Conservation (phyloP, 2,888 invertebrate species). For the Xylocampa areola region DNA sequence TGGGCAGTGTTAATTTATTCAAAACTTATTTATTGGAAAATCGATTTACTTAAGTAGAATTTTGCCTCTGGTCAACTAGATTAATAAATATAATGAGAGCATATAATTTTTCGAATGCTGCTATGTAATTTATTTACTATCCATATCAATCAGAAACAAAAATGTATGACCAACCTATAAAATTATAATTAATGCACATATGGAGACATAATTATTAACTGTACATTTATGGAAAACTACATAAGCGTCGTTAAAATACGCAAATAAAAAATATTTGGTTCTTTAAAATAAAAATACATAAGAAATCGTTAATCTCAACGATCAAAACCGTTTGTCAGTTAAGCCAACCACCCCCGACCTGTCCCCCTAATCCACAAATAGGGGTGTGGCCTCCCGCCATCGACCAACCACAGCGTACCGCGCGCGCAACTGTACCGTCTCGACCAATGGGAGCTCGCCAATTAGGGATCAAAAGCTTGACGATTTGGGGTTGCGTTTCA, state of each 20-base stretch:
- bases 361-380: constrained; percentile 74
- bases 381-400: constrained; percentile 65
- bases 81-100: too few relatives aligned
- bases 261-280: neutral
- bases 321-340: constrained; percentile 65
- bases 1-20: too few relatives aligned
- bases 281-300: constrained; percentile 14
- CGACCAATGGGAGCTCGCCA: constrained; percentile 76
- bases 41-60: too few relatives aligned
- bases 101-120: too few relatives aligned
- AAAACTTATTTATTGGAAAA: too few relatives aligned
- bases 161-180: too few relatives aligned
- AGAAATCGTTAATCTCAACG: constrained; percentile 59
- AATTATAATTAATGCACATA: too few relatives aligned
- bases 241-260: neutral
- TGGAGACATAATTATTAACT: too few relatives aligned
- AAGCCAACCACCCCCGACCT: constrained; percentile 64
- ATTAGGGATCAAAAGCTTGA: constrained; percentile 82
- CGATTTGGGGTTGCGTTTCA: constrained; percentile 85
- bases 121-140: too few relatives aligned
- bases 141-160: too few relatives aligned
- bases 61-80: too few relatives aligned
- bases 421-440: constrained; percentile 65
- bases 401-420: constrained; percentile 68
- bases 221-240: too few relatives aligned